Conservation (phyloP, 92 coral and sea anemone species). For the Epizoanthus stellaris region DNA sequence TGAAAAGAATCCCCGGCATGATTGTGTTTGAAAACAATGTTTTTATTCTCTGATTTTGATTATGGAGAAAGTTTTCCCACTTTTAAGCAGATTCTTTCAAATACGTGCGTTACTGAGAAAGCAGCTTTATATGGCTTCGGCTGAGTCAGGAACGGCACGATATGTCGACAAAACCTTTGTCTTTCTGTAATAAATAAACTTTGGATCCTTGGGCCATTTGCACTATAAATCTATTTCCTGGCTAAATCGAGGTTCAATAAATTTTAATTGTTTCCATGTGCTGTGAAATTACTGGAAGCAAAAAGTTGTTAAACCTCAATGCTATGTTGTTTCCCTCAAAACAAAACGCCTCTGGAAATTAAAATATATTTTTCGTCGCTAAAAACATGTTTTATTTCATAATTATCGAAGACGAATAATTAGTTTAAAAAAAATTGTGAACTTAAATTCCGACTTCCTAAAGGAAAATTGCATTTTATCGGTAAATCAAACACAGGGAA, state of each 20-base stretch:
- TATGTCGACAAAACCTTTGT: neutral
- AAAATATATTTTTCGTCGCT: neutral
- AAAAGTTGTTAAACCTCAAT: neutral
- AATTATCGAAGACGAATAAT: neutral
- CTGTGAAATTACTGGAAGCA: neutral
- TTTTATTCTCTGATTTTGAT: too few species aligned
- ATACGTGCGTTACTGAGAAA: too few species aligned
- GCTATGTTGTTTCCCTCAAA: neutral
- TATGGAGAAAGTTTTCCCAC: too few species aligned
- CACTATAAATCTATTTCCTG: neutral
- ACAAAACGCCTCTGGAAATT: neutral
- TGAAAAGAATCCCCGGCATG: too few species aligned
- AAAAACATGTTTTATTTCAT: neutral
- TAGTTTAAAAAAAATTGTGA: neutral
- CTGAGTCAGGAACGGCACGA: neutral
- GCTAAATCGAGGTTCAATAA: neutral
- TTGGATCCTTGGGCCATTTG: neutral
- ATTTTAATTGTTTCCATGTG: neutral
- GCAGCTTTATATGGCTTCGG: too few species aligned
- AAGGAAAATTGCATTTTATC: neutral
- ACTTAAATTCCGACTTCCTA: neutral
- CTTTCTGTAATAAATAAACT: neutral
- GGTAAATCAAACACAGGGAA: neutral
- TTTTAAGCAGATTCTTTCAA: too few species aligned
- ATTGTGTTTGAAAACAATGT: too few species aligned